Conservation (phyloP, 2,797 vertebrate species). For the Astyanax mexicanus region DNA sequence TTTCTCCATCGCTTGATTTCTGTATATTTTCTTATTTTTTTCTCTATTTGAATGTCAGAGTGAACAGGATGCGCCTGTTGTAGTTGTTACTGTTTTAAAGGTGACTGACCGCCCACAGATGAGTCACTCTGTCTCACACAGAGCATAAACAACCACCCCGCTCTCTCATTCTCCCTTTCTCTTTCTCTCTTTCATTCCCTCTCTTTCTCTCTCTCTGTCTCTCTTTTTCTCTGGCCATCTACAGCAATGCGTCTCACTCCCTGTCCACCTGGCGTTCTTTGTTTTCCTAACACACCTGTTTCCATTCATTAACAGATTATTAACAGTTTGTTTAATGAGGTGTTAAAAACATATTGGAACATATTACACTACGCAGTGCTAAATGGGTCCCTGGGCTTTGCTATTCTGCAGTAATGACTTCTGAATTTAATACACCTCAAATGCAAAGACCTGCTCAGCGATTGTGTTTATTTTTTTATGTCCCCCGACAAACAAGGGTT, state of each 20-base stretch:
- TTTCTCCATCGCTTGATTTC: too few relatives aligned
- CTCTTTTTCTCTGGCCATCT: not conserved
- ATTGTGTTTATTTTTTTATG: too few relatives aligned
- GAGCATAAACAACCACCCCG: constrained; percentile 20
- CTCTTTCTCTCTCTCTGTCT: too few relatives aligned
- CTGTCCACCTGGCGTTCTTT: not conserved
- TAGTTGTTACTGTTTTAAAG: constrained; percentile 53
- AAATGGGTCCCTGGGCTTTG: not conserved
- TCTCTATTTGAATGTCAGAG: constrained; percentile 55
- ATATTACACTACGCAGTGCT: not conserved
- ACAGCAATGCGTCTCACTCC: not conserved
- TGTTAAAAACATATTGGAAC: not conserved
- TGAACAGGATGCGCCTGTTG: constrained; percentile 53
- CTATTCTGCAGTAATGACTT: not conserved
- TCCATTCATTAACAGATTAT: not conserved
- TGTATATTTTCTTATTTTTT: not conserved
- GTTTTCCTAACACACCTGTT: not conserved
- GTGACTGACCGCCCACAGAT: constrained; percentile 68
- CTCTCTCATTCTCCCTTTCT: constrained; percentile 10
- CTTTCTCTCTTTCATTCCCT: not conserved
- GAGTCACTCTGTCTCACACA: constrained; percentile 63
- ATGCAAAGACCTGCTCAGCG: not conserved
- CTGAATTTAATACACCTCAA: not conserved
- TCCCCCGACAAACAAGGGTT: too few relatives aligned
- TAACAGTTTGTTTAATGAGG: not conserved